A percentile compares a stretch with the other conserved stretches of the same genome.
Conservation (phyloP, 1,140 invertebrate genomes). For the Copidosoma floridanum region DNA sequence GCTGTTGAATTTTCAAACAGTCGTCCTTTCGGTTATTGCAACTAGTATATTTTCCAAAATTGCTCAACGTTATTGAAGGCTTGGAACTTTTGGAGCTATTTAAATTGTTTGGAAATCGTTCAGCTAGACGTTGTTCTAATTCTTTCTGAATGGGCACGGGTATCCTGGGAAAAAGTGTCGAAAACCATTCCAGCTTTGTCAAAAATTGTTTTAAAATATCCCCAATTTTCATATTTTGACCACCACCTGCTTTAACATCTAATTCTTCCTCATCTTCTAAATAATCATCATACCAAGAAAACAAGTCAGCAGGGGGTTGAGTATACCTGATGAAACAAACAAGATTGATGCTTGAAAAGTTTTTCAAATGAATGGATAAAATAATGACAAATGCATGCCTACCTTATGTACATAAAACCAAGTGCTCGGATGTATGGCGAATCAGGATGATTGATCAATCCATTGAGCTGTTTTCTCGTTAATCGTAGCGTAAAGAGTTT, state of each 20-base stretch:
- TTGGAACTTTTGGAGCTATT: constrained; percentile 49
- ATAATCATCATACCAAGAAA: constrained; percentile 96
- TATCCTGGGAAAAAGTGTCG: constrained; percentile 96
- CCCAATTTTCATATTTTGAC: constrained; percentile 91
- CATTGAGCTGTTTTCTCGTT: constrained; percentile 95
- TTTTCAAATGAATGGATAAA: not conserved
- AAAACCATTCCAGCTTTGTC: constrained; percentile 96
- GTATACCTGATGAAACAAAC: constrained; percentile 71
- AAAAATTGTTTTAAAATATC: constrained; percentile 91
- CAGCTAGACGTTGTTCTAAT: constrained; percentile 72
- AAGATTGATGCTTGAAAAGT: not conserved
- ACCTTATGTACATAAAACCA: constrained; percentile 94
- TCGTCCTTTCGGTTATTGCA: constrained; percentile 45
- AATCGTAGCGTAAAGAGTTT: constrained; percentile 96
- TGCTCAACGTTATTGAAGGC: constrained; percentile 51
- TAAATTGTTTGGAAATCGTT: constrained; percentile 57
- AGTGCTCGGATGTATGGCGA: constrained; percentile 96
- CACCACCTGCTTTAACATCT: constrained; percentile 96
- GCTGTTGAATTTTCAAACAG: constrained; percentile 34
- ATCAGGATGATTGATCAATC: constrained; percentile 91
- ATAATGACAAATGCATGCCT: constrained; percentile 42
- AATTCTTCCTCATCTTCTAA: constrained; percentile 95
- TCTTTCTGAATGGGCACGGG: constrained; percentile 98
- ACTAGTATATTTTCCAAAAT: constrained; percentile 49
- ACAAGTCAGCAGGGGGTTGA: constrained; percentile 91